Base-by-base conservation (phyloP, 2,888 invertebrate species). In the Entomobrya multifasciata region DNA sequence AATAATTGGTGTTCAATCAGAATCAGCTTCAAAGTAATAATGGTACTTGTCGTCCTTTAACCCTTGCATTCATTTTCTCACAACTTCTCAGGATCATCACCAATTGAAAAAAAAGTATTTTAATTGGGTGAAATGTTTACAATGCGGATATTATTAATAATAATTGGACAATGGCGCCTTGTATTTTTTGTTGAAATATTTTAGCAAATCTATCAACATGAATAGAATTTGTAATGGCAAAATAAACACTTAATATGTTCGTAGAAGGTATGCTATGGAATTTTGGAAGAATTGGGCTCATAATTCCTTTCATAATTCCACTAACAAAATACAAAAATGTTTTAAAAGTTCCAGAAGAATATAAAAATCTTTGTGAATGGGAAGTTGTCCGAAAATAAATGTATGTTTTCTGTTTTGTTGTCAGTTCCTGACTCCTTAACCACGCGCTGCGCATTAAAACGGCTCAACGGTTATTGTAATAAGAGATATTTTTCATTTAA, bases 1-100 rank as follows among this genome's bases (percentile, higher is more conserved):
- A 55, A 74, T 52, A 74, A 74, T 74, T 74, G 74, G 30, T 13
- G 30, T 13, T 55, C 52, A 55, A 74, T 41, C 30, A 55, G 30
- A 22, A 22, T 27, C 60, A 62, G 15, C 60, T 30, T 62, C 60
- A 62, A 60, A n/a, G 36, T 30, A 62, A n/a, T 57, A 10, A 10
- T 22, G 57, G 10, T 10, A 57, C 22, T 70, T 44, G 44, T 62
- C 27, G 62, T 36, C 36, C 62, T 36, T 30, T 13, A 36, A 30
- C 62, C 36, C 22, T 62, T 41, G 41, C 30, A 15, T 44, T 20
- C 41, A 15, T 72, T 8, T 49, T n/a, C 49, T 72, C 72, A 27
- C 49, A 17, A n/a, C 15, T 27, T 25, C 60, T 44, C 17, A 36
- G n/a, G 11, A 25, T 62, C 41, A 36, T 20, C 8, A 17, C 41